Evolutionary conservation across 2,113 vertebrate species (phyloP).

Genomic region (Zosterops pallidus): DNA sequence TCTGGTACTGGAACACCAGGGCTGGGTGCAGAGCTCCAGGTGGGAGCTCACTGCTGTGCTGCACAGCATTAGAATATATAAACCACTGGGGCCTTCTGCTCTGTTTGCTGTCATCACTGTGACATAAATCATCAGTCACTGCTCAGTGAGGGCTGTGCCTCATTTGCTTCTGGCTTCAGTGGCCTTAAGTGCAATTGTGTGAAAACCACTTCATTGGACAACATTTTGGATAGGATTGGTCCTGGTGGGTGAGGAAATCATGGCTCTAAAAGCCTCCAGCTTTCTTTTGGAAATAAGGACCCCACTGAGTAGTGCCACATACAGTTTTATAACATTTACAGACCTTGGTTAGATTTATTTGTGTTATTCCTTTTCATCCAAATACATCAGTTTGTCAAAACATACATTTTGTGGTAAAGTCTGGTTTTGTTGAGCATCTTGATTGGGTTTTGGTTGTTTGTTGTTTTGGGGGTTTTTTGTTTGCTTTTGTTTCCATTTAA

Average conservation of each 20-base stretch:
- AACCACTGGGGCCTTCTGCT: background rate
- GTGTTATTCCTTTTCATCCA: background rate
- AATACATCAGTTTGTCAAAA: background rate
- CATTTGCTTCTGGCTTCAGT: background rate
- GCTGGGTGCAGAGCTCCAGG: background rate
- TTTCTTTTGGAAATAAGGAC: background rate
- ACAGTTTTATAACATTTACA: background rate
- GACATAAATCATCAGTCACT: background rate
- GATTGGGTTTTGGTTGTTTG: background rate
- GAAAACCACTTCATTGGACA: background rate
- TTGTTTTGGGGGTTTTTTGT: background rate
- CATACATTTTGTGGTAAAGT: background rate
- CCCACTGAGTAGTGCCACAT: background rate
- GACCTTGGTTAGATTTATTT: background rate
- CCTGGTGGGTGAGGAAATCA: background rate
- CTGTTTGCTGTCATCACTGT: background rate
- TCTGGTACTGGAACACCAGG: no score
- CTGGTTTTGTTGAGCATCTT: background rate
- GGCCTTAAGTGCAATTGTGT: background rate
- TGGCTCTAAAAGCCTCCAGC: background rate
- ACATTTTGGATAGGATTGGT: background rate
- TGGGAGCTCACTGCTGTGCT: background rate
- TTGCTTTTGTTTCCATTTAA: background rate
- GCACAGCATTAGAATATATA: background rate
- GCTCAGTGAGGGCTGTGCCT: background rate